Conservation (phyloP, 2,113 vertebrate species). For the Macrotis lagotis region DNA sequence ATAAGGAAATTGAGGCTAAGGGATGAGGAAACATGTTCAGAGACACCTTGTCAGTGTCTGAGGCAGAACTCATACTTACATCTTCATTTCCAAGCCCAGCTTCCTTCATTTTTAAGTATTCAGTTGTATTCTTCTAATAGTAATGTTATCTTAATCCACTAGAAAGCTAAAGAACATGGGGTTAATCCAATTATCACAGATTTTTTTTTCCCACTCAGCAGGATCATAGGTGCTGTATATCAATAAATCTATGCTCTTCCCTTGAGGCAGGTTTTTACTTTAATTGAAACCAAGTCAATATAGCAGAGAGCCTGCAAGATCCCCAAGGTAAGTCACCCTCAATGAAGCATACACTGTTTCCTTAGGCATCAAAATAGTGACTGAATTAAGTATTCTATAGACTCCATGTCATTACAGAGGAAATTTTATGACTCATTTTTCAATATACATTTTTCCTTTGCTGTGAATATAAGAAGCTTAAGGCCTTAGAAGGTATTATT, state of each 20-base stretch:
- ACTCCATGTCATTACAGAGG: not conserved
- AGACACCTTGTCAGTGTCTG: too few relatives aligned
- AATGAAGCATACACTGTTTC: rapidly evolving
- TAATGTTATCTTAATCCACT: not conserved
- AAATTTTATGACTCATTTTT: not conserved
- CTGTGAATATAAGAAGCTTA: not conserved
- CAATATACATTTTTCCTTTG: slow-evolving; percentile 28
- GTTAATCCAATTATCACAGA: slow-evolving; percentile 16
- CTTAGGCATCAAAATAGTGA: not conserved
- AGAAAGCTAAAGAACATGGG: slow-evolving; percentile 3
- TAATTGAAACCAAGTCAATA: slow-evolving; percentile 11
- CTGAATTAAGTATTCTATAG: slow-evolving; percentile 7
- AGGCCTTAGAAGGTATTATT: not conserved
- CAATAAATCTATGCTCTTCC: not conserved
- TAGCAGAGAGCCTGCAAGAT: not conserved
- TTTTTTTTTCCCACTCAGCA: not conserved
- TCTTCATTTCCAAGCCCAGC: too few relatives aligned
- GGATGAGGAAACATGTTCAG: too few relatives aligned
- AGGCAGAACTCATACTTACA: too few relatives aligned
- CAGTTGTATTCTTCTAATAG: not conserved
- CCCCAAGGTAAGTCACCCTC: not conserved
- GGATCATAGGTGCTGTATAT: not conserved
- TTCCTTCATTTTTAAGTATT: not conserved
- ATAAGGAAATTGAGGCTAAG: too few relatives aligned
- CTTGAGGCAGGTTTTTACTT: not conserved